Percentiles rank a stretch among this genome's conserved stretches.
phyloP scores from a whole-genome alignment of 2,113 vertebrate species.

The Neotoma lepida region DNA sequence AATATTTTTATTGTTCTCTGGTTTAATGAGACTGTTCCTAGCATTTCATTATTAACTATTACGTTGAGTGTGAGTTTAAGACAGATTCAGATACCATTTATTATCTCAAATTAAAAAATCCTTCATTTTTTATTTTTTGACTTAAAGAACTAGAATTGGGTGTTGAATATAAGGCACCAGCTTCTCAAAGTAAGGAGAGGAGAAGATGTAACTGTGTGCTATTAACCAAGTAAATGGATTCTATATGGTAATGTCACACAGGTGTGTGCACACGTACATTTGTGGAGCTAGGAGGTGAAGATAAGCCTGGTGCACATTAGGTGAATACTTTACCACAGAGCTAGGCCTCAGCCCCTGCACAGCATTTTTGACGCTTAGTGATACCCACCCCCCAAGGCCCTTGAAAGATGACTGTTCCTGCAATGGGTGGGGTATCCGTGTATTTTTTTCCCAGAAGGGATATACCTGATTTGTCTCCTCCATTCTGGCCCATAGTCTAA shows the following conservation, averaged over 20 bases:
- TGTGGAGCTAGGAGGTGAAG: not conserved
- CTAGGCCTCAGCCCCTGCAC: too few species aligned
- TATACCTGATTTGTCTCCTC: not conserved
- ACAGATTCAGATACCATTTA: not conserved
- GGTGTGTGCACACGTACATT: not conserved
- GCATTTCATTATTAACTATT: not conserved
- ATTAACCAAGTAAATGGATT: not conserved
- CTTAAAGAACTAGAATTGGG: not conserved
- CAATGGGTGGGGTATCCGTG: not conserved
- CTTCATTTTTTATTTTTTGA: not conserved
- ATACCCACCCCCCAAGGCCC: not conserved
- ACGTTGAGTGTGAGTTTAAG: not conserved
- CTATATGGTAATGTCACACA: not conserved
- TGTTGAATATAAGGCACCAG: not conserved
- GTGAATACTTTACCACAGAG: not conserved
- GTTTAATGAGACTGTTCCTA: conserved; percentile 60
- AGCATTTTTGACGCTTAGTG: not conserved
- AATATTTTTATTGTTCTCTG: not conserved
- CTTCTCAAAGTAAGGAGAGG: not conserved
- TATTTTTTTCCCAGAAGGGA: not conserved
- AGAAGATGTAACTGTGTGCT: not conserved
- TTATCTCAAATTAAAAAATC: conserved; percentile 5
- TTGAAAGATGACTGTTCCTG: not conserved
- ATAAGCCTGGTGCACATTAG: not conserved
- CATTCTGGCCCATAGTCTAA: not conserved